These are phyloP conservation scores for Polylopha cassiicola DNA, from an alignment of 2,888 invertebrate genomes.

Conservation along the genomic window DNA sequence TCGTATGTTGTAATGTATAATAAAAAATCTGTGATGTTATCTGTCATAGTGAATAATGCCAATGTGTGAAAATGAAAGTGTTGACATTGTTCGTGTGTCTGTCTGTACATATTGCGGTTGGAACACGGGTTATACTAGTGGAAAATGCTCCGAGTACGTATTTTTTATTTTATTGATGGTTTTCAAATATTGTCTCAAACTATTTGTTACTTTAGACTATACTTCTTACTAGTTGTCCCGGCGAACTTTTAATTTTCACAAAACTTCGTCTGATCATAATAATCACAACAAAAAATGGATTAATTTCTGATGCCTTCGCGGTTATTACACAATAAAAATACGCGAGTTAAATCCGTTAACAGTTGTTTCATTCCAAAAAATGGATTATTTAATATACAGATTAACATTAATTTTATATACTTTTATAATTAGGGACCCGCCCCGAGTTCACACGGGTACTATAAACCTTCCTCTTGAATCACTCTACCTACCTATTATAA, in stretches of 20 bases:
- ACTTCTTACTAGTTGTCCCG: constrained; percentile 3
- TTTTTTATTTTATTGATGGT: constrained; percentile 12
- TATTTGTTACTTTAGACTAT: constrained; percentile 1
- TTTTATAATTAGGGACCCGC: no score
- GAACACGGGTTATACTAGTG: constrained; percentile 64
- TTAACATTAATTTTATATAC: no score
- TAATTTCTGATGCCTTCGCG: no score
- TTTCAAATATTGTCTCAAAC: not conserved
- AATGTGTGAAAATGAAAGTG: constrained; percentile 59
- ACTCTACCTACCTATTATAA: no score
- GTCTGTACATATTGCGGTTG: constrained; percentile 41
- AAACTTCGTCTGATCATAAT: no score
- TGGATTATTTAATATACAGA: no score
- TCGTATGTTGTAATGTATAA: constrained; percentile 23
- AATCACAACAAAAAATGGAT: no score
- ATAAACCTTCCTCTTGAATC: no score
- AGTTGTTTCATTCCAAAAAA: no score
- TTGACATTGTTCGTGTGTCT: constrained; percentile 45
- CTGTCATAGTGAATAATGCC: constrained; percentile 39
- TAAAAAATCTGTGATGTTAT: constrained; percentile 30
- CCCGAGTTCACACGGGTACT: no score
- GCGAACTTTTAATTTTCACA: not conserved
- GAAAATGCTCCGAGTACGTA: constrained; percentile 72
- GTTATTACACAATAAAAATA: no score
- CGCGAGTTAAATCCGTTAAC: no score